Evolutionary conservation across 2,113 vertebrate species (phyloP).

Genomic region (Megaptera novaeangliae): DNA sequence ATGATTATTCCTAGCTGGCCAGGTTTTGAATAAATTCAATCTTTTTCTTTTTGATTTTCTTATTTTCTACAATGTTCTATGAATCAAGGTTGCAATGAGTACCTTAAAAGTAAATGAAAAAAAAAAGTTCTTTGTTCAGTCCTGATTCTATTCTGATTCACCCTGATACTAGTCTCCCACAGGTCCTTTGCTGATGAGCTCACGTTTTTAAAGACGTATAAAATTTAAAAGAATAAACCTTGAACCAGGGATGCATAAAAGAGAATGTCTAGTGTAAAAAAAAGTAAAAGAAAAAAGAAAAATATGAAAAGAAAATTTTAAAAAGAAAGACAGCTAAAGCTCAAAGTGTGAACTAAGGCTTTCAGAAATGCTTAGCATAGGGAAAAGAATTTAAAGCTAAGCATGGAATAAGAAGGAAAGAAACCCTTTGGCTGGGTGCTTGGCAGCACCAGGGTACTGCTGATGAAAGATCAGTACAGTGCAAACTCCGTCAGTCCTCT

Average conservation of each 20-base stretch:
- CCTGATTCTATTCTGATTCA: neutral
- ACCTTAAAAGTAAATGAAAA: neutral
- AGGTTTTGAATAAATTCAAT: neutral
- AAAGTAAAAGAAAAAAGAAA: neutral
- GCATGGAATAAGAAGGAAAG: constrained; percentile 37
- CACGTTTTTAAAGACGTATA: neutral
- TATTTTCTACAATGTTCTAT: neutral
- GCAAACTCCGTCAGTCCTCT: neutral
- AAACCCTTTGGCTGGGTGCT: constrained; percentile 2
- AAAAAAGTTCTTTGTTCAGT: neutral
- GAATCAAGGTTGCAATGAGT: neutral
- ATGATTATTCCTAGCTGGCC: neutral
- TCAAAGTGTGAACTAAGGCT: neutral
- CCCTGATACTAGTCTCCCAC: neutral
- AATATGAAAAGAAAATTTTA: neutral
- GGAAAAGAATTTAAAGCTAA: constrained; percentile 12
- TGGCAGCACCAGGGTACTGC: constrained; percentile 18
- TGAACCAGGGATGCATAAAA: neutral
- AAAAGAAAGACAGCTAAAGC: neutral
- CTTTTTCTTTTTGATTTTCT: neutral
- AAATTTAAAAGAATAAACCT: neutral
- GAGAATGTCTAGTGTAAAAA: neutral
- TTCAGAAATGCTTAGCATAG: constrained; percentile 27
- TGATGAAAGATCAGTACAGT: constrained; percentile 48
- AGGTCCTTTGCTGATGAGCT: neutral